phyloP scores from a whole-genome alignment of 2,797 vertebrate genomes.

The Fistularia commersonii region DNA sequence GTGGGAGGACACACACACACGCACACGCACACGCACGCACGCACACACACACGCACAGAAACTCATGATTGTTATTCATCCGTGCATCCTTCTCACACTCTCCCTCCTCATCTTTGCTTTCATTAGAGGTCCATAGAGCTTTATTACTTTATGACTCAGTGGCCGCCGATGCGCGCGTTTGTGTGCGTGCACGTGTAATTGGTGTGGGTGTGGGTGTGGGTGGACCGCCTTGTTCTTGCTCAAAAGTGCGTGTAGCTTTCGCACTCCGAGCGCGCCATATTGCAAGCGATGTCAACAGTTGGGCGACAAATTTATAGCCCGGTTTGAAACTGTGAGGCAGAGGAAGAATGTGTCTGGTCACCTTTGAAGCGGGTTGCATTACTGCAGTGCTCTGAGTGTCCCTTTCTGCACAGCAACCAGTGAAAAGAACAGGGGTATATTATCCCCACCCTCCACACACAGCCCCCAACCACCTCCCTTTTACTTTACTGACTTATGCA shows the following conservation, averaged over 20 bases:
- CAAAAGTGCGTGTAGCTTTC: conserved; percentile 55
- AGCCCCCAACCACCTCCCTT: conserved; percentile 1
- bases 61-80: conserved; percentile 71
- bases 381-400: conserved; percentile 27
- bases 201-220: conserved; percentile 28
- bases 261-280: conserved; percentile 61
- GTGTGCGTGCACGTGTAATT: conserved; percentile 4
- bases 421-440: conserved; percentile 47
- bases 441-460: conserved; percentile 1
- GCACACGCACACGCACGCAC: conserved; percentile 5
- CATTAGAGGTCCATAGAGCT: conserved; percentile 57
- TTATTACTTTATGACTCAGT: conserved; percentile 75
- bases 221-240: conserved; percentile 52
- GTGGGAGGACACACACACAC: conserved; percentile 33
- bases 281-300: conserved; percentile 71
- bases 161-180: conserved; percentile 52
- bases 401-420: conserved; percentile 20
- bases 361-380: conserved; percentile 37
- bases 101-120: conserved; percentile 42
- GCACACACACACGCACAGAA: conserved; percentile 25
- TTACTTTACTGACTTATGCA: conserved; percentile 44
- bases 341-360: conserved; percentile 54
- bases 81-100: conserved; percentile 54
- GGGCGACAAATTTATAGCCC: conserved; percentile 70
- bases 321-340: conserved; percentile 32